These are phyloP conservation scores for Acrocyrtus sp. DNA, from an alignment of 2,888 invertebrate species.

Conservation along the genomic window DNA sequence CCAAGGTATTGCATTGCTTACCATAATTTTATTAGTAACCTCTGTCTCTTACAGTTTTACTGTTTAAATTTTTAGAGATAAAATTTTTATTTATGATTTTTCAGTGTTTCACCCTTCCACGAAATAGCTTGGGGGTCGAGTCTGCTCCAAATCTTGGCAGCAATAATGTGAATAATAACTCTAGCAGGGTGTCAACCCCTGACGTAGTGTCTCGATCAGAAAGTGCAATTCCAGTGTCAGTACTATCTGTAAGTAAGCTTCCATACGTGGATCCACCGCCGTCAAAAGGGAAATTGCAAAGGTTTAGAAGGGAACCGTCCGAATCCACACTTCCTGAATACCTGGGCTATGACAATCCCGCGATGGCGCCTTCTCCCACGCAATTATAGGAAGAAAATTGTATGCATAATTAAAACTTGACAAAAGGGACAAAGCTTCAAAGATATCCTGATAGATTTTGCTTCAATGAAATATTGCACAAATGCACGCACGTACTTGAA, in stretches of 20 bases:
- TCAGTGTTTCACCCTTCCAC: slow-evolving; percentile 36
- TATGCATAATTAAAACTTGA: too few species aligned
- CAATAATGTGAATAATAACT: slow-evolving; percentile 31
- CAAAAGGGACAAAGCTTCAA: too few species aligned
- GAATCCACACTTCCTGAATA: slow-evolving; percentile 55
- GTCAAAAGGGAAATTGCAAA: slow-evolving; percentile 12
- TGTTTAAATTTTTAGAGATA: not conserved
- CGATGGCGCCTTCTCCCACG: slow-evolving; percentile 45
- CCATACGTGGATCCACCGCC: slow-evolving; percentile 1
- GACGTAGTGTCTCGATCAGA: slow-evolving; percentile 36
- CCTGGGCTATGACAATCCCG: slow-evolving; percentile 55
- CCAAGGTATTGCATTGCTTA: too few species aligned
- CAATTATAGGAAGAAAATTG: too few species aligned
- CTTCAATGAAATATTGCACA: too few species aligned
- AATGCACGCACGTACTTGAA: too few species aligned
- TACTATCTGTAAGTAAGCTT: slow-evolving; percentile 18
- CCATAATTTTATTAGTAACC: not conserved
- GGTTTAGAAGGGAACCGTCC: slow-evolving; percentile 49
- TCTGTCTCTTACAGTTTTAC: not conserved
- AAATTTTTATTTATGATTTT: not conserved
- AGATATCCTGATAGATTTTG: too few species aligned
- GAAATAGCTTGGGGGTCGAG: not conserved
- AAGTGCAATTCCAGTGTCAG: slow-evolving; percentile 1
- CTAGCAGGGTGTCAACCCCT: slow-evolving; percentile 34
- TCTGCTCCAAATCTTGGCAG: slow-evolving; percentile 18